These are phyloP conservation scores for Schlechtendalia chinensis DNA, from an alignment of 1,140 invertebrate genomes.

Conservation along the genomic window DNA sequence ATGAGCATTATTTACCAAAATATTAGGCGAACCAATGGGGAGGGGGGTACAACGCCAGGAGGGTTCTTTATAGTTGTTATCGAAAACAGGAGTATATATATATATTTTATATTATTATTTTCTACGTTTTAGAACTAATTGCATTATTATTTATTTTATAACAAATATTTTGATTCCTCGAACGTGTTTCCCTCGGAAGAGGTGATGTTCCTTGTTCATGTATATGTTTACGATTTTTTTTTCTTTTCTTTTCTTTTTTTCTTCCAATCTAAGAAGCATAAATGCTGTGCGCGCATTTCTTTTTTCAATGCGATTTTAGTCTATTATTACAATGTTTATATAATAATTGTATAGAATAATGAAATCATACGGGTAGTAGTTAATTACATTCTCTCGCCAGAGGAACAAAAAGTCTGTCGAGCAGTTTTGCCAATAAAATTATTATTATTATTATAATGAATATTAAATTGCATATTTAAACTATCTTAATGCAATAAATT, in stretches of 20 bases:
- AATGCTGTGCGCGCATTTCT: slow-evolving; percentile 1
- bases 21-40: slow-evolving; percentile 15
- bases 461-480: slow-evolving; percentile 23
- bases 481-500: slow-evolving; percentile 28
- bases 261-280: background rate
- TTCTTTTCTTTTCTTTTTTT: background rate
- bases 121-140: slow-evolving; percentile 37
- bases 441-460: slow-evolving; percentile 10
- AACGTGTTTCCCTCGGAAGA: background rate
- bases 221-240: background rate
- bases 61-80: slow-evolving; percentile 16
- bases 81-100: slow-evolving; percentile 24
- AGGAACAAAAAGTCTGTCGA: slow-evolving; percentile 36
- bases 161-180: slow-evolving; percentile 36
- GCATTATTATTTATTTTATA: slow-evolving; percentile 37
- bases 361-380: slow-evolving; percentile 42
- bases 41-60: background rate
- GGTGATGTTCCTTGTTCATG: slow-evolving; percentile 7
- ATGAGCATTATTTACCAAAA: slow-evolving; percentile 30
- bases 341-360: slow-evolving; percentile 16
- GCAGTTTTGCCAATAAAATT: slow-evolving; percentile 40
- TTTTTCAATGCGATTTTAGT: slow-evolving; percentile 12
- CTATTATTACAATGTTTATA: slow-evolving; percentile 28
- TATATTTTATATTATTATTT: slow-evolving; percentile 27
- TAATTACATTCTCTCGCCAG: slow-evolving; percentile 36